Base-by-base conservation (phyloP, 1,140 invertebrate species). In the Neotoxoptera formosana region DNA sequence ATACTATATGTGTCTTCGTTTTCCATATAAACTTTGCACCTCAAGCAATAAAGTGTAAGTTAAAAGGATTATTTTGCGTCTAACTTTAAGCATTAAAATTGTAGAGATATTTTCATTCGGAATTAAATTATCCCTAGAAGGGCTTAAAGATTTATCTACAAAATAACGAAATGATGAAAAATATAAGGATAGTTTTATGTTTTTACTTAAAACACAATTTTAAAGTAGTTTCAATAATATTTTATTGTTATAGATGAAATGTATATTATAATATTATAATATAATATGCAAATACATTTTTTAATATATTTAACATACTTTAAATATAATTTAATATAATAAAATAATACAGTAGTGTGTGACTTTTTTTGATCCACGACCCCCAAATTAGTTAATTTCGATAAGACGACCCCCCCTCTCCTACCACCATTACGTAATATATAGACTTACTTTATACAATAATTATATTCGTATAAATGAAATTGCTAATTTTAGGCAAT, bases 31-130 rank as follows among this genome's bases (percentile, higher is more conserved):
- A 53, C 47, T 89, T 89, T 23, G 87, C 48, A 53, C n/a, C 47
- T 53, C 20, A 25, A 21, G 87, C 87, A 36, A 89, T 89, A 89
- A 89, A 89, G 23, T 51, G n/a, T 1, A 36, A 89, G 48, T 53
- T 34, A 53, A 89, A 89, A 89, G 20, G 87, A 89, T 89, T 89
- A 89, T 89, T 51, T 89, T 21, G n/a, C 20, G 48, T 34, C 87
- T 21, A 53, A 53, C 87, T 89, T 53, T 17, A 34, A 36, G 48
- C n/a, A 53, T 89, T 51, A 53, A 89, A 89, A 89, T 89, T 23
- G n/a, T 7, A 7, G 21, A 23, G n/a, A 51, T 53, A 36, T 53
- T 89, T 89, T 89, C 48, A 34, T 51, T 88, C 7, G 21, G n/a
- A 89, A 23, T 87, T 89, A 89, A 36, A 89, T 53, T 53, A 89